Evolutionary conservation across 2,797 vertebrate species (phyloP), one percentile per base, ranked within the genome.

Genomic region (Chaunax sp.): DNA sequence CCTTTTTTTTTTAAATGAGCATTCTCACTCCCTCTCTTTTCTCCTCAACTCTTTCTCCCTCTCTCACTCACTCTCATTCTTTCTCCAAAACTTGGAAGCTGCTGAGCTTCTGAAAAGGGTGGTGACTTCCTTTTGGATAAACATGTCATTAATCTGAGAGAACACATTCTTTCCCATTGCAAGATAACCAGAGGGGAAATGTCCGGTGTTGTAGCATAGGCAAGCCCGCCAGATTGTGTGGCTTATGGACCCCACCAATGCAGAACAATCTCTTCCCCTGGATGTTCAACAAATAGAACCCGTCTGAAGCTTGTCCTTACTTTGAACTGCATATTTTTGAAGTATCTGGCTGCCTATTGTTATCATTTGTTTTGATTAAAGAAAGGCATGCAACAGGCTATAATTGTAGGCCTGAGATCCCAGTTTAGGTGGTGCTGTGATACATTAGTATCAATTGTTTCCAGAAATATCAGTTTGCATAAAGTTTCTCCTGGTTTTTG

Each of bases 81-180:
- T 80, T 86, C 81, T 90, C 87, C 93, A 89, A 90, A 93, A 92
- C 94, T 94, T 83, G 93, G 95, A 96, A 95, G 94, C 93, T 94
- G 92, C 84, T 66, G 90, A 93, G 95, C 94, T 96, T 94, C 94
- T 92, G 93, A 95, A 95, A 95, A 95, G 97, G 97, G 97, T 93
- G 97, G 96, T 33, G 90, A 96, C 95, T 99, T 99, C 97, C 97
- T 98, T 95, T 97, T 38, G 95, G 96, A 95, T 96, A 98, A 98
- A 97, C 95, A 97, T 95, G 95, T 95, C 95, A 96, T 96, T 97
- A 97, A 96, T 96, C 95, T 96, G 94, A 94, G 94, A 93, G 94
- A 96, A 94, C 83, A 83, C 95, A 97, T 97, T 97, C 95, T 96
- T 97, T 96, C 95, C 94, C 95, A 96, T 95, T 87, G 85, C 92